These are phyloP conservation scores for Galbula dea DNA, from an alignment of 2,113 vertebrate species.

Conservation along the genomic window DNA sequence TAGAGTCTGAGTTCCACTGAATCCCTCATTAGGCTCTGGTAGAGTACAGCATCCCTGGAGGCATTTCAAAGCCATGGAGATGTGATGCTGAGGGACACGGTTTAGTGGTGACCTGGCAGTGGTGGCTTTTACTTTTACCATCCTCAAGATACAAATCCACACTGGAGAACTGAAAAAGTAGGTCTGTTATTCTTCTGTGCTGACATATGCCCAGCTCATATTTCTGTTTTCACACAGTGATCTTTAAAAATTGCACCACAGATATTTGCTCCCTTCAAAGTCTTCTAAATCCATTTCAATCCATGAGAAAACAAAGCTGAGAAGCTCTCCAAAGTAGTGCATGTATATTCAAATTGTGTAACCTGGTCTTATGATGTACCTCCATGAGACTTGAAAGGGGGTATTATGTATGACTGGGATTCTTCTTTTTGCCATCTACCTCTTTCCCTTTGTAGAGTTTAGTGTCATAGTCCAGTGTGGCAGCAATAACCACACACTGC, in stretches of 20 bases:
- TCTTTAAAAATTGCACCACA: not conserved
- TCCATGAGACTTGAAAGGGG: not conserved
- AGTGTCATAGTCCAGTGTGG: not conserved
- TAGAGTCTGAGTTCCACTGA: not conserved
- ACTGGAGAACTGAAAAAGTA: not conserved
- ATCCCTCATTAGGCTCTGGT: not conserved
- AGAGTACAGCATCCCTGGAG: too few relatives aligned
- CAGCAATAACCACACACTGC: not conserved
- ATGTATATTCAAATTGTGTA: accelerated
- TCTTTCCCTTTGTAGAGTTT: not conserved
- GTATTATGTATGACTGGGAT: accelerated
- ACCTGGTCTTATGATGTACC: accelerated
- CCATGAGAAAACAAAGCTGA: not conserved
- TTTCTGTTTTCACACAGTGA: not conserved
- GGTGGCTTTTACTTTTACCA: too few relatives aligned
- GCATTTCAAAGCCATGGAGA: too few relatives aligned
- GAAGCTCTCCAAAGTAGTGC: not conserved
- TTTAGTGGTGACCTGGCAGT: too few relatives aligned
- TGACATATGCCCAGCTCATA: not conserved
- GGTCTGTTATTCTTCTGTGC: not conserved
- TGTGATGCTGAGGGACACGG: too few relatives aligned
- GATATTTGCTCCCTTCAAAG: not conserved
- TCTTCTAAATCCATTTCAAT: not conserved
- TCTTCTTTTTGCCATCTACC: not conserved
- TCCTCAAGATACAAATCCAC: not conserved